phyloP scores from a whole-genome alignment of 2,888 invertebrate genomes.

The Listrodromus nycthemerus region DNA sequence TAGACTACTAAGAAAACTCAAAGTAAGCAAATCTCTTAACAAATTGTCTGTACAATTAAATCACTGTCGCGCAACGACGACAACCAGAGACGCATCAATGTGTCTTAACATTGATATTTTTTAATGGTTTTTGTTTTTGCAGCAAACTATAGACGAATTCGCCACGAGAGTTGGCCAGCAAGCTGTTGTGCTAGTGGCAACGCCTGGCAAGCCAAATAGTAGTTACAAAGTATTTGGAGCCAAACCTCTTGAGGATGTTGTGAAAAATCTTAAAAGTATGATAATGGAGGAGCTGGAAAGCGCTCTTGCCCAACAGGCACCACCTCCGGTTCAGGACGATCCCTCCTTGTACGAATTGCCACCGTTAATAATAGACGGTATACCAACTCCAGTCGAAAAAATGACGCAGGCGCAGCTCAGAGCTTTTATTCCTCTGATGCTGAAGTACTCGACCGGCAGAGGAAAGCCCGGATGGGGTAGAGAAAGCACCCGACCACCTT shows the following conservation, averaged over 20 bases:
- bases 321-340: slow-evolving; percentile 94
- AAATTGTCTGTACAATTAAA: background rate
- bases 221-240: slow-evolving; percentile 99
- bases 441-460: slow-evolving; percentile 98
- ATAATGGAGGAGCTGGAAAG: slow-evolving; percentile 98
- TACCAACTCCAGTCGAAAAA: slow-evolving; percentile 99
- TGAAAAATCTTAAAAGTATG: slow-evolving; percentile 94
- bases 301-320: slow-evolving; percentile 96
- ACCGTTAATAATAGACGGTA: slow-evolving; percentile 98
- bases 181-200: slow-evolving; percentile 97
- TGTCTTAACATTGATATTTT: background rate
- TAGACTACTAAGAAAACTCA: slow-evolving; percentile 93
- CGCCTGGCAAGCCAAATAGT: slow-evolving; percentile 97
- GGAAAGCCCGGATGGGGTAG: slow-evolving; percentile 99
- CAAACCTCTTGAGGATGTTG: slow-evolving; percentile 98
- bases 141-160: slow-evolving; percentile 98
- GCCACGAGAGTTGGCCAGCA: slow-evolving; percentile 98
- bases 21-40: slow-evolving; percentile 86
- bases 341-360: slow-evolving; percentile 97
- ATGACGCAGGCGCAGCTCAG: slow-evolving; percentile 99
- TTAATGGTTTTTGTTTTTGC: slow-evolving; percentile 71
- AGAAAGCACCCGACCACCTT: slow-evolving; percentile 97
- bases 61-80: background rate
- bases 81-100: background rate
- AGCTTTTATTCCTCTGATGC: slow-evolving; percentile 98